Conservation (phyloP, 2,113 vertebrate species). For the Phoenicopterus ruber region DNA sequence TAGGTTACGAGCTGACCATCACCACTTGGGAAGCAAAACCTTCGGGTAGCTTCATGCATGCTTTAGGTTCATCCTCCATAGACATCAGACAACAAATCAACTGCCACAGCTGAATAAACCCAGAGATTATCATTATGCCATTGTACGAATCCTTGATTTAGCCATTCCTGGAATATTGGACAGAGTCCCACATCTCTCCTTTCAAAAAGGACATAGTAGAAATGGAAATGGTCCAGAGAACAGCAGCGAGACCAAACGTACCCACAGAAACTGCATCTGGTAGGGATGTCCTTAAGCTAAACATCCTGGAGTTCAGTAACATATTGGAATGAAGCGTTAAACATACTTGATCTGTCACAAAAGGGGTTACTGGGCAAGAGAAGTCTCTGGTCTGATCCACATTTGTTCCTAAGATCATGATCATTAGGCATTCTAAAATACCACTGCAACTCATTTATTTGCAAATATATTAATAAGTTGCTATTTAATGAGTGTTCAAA, state of each 20-base stretch:
- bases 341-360: not conserved
- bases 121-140: not conserved
- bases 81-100: not conserved
- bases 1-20: not conserved
- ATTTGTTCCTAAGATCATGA: not conserved
- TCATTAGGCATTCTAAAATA: not conserved
- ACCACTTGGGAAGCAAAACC: not conserved
- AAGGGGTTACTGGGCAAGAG: not conserved
- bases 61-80: not conserved
- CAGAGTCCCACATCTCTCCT: not conserved
- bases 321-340: not conserved
- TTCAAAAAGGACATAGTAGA: not conserved
- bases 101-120: not conserved
- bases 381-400: not conserved
- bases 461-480: not conserved
- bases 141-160: not conserved
- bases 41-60: not conserved
- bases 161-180: not conserved
- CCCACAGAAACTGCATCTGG: not conserved
- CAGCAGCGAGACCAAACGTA: not conserved
- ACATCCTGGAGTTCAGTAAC: not conserved
- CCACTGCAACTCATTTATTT: not conserved
- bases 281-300: not conserved
- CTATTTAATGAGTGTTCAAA: not conserved
- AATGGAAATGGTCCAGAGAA: not conserved